Evolutionary conservation across 2,888 invertebrate genomes (phyloP), one percentile per base, ranked within the genome.

Genomic region (Malthinus flaveolus): DNA sequence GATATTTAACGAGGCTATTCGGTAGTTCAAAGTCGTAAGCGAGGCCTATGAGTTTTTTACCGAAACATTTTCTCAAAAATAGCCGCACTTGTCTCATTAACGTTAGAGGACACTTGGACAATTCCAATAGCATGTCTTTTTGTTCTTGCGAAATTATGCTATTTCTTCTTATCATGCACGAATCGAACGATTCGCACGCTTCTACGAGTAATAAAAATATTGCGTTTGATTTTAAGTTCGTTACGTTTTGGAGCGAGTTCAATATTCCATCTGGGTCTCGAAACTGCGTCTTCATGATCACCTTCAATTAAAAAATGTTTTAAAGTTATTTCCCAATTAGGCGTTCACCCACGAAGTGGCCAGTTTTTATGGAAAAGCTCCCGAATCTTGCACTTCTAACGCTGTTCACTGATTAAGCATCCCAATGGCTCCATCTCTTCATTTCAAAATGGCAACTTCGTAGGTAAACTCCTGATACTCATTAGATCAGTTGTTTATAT

Each of bases 181-280:
- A 82, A 73, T 92, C 91, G 75, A 89, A 93, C 7, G 87, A 84
- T 75, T 91, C 90, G 0, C 89, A 87, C 0, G 90, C 88, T 67
- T 89, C 88, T 48, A 90, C 75, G 54, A 93, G 81, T 34, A 87
- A 80, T 64, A 85, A 84, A 73, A 89, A 84, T 51, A 89, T 83
- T 63, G 82, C 79, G 48, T 83, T 81, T 32, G 87, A 87, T 72
- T 90, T 89, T 36, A 71, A 66, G 1, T 79, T 66, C 1, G 82
- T 80, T 0, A 86, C 82, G 74, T 90, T 87, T 66, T 89, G 88
- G 8, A 93, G 82, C 31, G 87, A 89, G 74, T 91, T 92, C 4
- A 94, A 80, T 53, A 93, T 87, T 33, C 93, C 93, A 71, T 90
- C 89, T 0, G 92, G 91, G 72, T 93, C 91, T 56, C 91, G 84